Base-by-base conservation (phyloP, 2,888 invertebrate species). In the Stegophylla sp. region DNA sequence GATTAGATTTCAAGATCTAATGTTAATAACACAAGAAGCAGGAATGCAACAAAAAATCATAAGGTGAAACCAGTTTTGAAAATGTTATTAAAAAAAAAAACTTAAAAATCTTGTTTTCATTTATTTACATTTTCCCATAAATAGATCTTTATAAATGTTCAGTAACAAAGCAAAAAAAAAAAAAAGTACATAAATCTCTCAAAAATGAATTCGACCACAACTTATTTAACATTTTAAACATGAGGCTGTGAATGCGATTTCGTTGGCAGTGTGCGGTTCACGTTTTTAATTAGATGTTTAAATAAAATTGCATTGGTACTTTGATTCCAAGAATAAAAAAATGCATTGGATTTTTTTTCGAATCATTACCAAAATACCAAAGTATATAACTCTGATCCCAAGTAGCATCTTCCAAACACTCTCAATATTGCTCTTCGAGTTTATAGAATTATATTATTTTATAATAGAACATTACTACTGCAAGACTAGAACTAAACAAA, bases 21-120 rank as follows among this genome's bases (percentile, higher is more conserved):
- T 28, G 28, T 51, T 51, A 69, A 72, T 59, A n/a, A 13, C n/a
- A 69, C 28, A 15, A 51, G 51, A 26, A 71, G 28, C n/a, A 48
- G 63, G 74, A 76, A 66, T 66, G 41, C n/a, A 43, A 64, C 41
- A 0, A 53, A 66, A 61, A 66, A 23, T n/a, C 75, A 53, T 66
- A 66, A 66, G 41, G 43, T 17, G 17, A 76, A 76, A 76, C 75
- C 75, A 76, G 75, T 76, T 76, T 75, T 26, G 5, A 64, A 64
- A 75, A 75, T 23, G 41, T 34, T 51, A 51, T 41, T 34, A 64
- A 59, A 56, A 72, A 64, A 59, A 56, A 72, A 23, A 43, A 56
- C 56, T 56, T 72, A 23, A 23, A 67, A 75, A 75, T 45, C 63
- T 63, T 10, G 74, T 74, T 48, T 73, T 74, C 45, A 48, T 74